Percentiles rank a stretch among this genome's conserved stretches.
phyloP scores from a whole-genome alignment of 2,113 vertebrate species.

The Lepus timidus region DNA sequence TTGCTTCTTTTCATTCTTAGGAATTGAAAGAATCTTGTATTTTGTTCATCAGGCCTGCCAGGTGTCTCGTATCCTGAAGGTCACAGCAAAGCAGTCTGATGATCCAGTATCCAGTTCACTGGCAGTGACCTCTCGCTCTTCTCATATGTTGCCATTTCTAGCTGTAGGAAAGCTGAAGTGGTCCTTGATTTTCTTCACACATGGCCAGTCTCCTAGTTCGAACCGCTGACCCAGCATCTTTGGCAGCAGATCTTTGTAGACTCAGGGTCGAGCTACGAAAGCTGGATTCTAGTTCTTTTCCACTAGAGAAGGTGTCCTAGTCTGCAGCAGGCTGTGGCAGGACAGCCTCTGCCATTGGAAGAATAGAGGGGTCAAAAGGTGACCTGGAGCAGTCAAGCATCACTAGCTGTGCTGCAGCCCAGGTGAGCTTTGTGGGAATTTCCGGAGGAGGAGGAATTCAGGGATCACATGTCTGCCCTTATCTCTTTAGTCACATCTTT shows the following conservation, averaged over 20 bases:
- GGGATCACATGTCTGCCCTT: not conserved
- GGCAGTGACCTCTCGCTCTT: not conserved
- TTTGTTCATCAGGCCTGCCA: constrained; percentile 4
- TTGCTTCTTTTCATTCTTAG: constrained; percentile 51
- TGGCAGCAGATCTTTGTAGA: not conserved
- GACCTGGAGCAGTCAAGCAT: not conserved
- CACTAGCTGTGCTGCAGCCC: not conserved
- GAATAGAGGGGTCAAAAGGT: not conserved
- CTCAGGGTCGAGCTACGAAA: constrained; percentile 9
- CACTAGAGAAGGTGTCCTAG: not conserved
- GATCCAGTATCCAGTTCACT: not conserved
- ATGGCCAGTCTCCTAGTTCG: not conserved
- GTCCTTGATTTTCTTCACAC: constrained; percentile 32
- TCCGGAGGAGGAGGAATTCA: not conserved
- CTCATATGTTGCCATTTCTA: not conserved
- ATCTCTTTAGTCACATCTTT: not conserved
- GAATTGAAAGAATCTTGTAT: not conserved
- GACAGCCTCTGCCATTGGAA: not conserved
- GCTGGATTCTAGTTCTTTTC: constrained; percentile 9
- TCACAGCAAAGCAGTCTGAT: not conserved
- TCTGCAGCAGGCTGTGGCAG: not conserved
- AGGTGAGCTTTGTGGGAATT: not conserved
- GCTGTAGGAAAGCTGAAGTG: not conserved
- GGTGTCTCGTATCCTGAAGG: not conserved
- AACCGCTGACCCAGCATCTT: not conserved